These are phyloP conservation scores for Centruroides sculpturatus DNA, from an alignment of 1,140 invertebrate species.

Conservation along the genomic window DNA sequence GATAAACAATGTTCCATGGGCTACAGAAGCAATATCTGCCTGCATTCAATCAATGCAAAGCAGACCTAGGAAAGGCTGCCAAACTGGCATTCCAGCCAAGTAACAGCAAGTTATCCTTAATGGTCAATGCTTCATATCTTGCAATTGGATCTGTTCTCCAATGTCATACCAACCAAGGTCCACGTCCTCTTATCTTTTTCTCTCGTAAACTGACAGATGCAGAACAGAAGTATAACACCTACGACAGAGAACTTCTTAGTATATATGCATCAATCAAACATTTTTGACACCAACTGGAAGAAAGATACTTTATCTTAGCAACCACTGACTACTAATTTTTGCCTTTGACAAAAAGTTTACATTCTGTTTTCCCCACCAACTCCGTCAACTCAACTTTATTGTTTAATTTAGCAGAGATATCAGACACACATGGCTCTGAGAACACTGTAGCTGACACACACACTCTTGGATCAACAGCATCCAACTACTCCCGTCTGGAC, in stretches of 20 bases:
- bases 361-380: no score
- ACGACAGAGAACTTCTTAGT: conserved; percentile 31
- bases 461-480: no score
- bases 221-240: conserved; percentile 25
- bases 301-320: no score
- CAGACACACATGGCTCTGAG: no score
- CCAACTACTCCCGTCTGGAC: no score
- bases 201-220: neutral
- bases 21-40: neutral
- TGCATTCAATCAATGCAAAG: neutral
- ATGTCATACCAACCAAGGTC: neutral
- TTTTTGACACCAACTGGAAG: no score
- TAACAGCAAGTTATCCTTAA: neutral
- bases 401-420: no score
- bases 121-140: neutral
- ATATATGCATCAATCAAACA: no score
- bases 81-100: neutral
- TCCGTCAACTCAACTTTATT: no score
- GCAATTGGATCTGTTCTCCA: neutral
- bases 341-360: no score
- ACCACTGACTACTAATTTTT: no score
- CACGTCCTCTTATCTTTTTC: conserved; percentile 1
- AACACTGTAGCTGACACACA: no score
- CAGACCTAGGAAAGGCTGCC: neutral
- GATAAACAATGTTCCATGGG: neutral